These are phyloP conservation scores for Drosophila subpulchrella DNA, from an alignment of 1,140 invertebrate species.

Conservation along the genomic window DNA sequence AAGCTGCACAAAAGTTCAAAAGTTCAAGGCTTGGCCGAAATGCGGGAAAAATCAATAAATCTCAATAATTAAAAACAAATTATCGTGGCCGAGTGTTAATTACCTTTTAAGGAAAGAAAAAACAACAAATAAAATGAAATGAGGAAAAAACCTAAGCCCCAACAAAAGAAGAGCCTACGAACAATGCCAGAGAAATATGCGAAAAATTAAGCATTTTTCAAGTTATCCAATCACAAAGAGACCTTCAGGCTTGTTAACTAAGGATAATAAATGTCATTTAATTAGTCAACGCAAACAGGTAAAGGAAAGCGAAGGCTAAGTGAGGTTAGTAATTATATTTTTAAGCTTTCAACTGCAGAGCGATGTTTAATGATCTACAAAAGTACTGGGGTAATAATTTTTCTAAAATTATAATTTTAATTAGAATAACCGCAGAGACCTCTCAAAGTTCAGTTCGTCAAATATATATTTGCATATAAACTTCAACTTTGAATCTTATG, in stretches of 20 bases:
- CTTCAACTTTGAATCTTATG: no score
- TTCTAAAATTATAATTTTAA: background rate
- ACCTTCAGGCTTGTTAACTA: constrained; percentile 47
- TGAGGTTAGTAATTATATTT: constrained; percentile 19
- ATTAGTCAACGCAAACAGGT: constrained; percentile 23
- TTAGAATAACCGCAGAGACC: background rate
- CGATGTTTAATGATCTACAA: constrained; percentile 1
- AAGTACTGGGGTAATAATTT: background rate
- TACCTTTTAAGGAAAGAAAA: constrained; percentile 42
- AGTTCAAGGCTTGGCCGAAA: constrained; percentile 52
- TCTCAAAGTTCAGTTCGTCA: background rate
- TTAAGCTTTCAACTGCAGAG: background rate
- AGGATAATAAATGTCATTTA: constrained; percentile 55
- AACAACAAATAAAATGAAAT: constrained; percentile 25
- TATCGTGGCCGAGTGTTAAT: constrained; percentile 52
- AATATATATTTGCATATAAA: no score
- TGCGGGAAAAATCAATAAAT: constrained; percentile 69
- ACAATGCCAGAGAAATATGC: constrained; percentile 2
- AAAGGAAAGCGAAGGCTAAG: constrained; percentile 33
- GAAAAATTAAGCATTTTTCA: constrained; percentile 2
- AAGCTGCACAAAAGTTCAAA: constrained; percentile 22
- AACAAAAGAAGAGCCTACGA: constrained; percentile 1
- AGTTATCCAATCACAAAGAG: constrained; percentile 14
- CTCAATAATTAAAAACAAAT: constrained; percentile 71
- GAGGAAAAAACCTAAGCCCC: constrained; percentile 16